These are phyloP conservation scores for Acrocephalus arundinaceus DNA, from an alignment of 2,113 vertebrate species.

Conservation along the genomic window DNA sequence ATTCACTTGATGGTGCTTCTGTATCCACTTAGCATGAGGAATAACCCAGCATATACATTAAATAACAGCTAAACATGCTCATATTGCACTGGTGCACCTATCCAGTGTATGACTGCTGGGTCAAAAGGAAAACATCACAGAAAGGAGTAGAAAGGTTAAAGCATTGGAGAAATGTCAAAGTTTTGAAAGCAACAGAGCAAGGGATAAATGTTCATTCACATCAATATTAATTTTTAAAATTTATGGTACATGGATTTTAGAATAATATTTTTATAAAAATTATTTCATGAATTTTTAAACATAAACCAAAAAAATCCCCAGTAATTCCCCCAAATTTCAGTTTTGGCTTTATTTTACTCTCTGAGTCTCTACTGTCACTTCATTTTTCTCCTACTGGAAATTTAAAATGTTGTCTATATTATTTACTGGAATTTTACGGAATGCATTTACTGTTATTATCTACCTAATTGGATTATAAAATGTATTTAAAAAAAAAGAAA, in stretches of 20 bases:
- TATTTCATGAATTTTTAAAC: constrained; percentile 40
- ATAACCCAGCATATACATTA: not conserved
- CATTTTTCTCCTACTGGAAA: not conserved
- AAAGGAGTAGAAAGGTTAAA: not conserved
- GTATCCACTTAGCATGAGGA: not conserved
- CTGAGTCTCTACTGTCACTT: not conserved
- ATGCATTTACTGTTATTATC: not conserved
- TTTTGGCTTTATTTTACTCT: not conserved
- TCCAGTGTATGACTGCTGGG: not conserved
- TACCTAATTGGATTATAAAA: not conserved
- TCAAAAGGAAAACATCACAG: not conserved
- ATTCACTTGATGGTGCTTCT: not conserved
- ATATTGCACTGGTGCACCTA: too few relatives aligned
- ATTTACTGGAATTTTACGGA: not conserved
- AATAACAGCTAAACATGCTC: not conserved
- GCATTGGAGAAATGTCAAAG: not conserved
- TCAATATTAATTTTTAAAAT: not conserved
- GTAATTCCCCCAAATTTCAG: constrained; percentile 48
- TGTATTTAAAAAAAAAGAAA: not conserved
- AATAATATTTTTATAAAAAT: constrained; percentile 35
- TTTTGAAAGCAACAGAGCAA: not conserved
- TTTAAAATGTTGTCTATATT: constrained; percentile 7
- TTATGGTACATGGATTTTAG: not conserved
- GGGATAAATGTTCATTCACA: not conserved
- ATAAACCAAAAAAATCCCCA: constrained; percentile 45